phyloP scores from a whole-genome alignment of 2,888 invertebrate genomes.

The Iphiclides podalirius region DNA sequence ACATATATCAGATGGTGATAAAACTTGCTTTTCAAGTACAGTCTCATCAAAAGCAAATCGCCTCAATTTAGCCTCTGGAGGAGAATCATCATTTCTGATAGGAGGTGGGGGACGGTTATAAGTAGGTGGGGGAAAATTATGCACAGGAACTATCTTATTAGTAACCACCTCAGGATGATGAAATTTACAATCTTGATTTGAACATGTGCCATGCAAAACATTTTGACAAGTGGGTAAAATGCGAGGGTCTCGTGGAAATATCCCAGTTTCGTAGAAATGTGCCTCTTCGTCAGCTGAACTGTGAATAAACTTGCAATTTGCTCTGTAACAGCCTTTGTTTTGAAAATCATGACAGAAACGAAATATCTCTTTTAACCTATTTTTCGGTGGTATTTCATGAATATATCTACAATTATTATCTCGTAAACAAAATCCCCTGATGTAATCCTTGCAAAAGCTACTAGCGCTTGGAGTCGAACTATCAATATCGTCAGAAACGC shows the following conservation, averaged over 20 bases:
- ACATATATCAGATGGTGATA: slow-evolving; percentile 50
- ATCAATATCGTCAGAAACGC: slow-evolving; percentile 48
- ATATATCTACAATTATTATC: slow-evolving; percentile 79
- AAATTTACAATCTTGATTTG: slow-evolving; percentile 66
- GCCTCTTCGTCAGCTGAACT: slow-evolving; percentile 85
- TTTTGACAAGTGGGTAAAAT: slow-evolving; percentile 81
- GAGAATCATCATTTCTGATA: slow-evolving; percentile 60
- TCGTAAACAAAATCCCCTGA: slow-evolving; percentile 70
- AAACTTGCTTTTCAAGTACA: slow-evolving; percentile 52
- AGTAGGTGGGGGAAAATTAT: slow-evolving; percentile 39
- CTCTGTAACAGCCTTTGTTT: slow-evolving; percentile 84
- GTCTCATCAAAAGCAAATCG: slow-evolving; percentile 59
- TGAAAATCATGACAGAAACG: slow-evolving; percentile 82
- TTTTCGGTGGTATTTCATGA: slow-evolving; percentile 62
- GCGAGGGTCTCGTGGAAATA: slow-evolving; percentile 75
- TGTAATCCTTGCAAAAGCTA: slow-evolving; percentile 71
- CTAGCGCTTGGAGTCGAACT: slow-evolving; percentile 38
- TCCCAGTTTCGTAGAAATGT: slow-evolving; percentile 82
- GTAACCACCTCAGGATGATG: slow-evolving; percentile 50
- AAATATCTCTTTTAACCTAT: slow-evolving; percentile 60
- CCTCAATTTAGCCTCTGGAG: slow-evolving; percentile 68
- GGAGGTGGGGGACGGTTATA: slow-evolving; percentile 45
- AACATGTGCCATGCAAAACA: slow-evolving; percentile 78
- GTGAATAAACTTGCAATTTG: slow-evolving; percentile 85
- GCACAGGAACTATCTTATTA: slow-evolving; percentile 42